Conservation (phyloP, 1,140 invertebrate species). For the Eriosoma lanigerum region DNA sequence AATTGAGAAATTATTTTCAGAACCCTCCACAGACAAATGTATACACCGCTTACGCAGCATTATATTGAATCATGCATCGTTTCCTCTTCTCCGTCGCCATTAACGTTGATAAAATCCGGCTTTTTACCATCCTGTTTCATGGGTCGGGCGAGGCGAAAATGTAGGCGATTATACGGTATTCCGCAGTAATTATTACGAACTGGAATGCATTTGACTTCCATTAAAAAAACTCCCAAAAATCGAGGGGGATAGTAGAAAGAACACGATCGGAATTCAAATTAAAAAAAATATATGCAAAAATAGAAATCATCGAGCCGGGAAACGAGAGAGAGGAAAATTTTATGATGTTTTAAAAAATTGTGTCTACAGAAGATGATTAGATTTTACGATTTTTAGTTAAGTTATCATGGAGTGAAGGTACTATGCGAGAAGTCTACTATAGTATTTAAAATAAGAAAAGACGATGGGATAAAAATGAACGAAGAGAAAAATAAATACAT, state of each 20-base stretch:
- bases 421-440: too few species aligned
- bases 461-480: too few species aligned
- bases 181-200: slow-evolving; percentile 20
- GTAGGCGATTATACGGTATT: not conserved
- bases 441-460: too few species aligned
- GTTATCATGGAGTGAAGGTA: too few species aligned
- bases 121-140: not conserved
- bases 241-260: not conserved
- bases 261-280: slow-evolving; percentile 38
- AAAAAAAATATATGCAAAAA: slow-evolving; percentile 37
- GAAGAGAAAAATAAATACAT: too few species aligned
- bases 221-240: slow-evolving; percentile 21
- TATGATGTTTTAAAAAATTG: too few species aligned
- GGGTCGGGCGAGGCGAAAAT: not conserved
- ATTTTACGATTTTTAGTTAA: not conserved
- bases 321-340: not conserved
- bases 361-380: not conserved
- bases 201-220: slow-evolving; percentile 30
- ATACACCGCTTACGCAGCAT: too few species aligned
- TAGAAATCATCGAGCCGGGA: not conserved
- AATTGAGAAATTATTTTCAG: slow-evolving; percentile 19
- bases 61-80: too few species aligned
- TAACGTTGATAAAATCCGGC: not conserved
- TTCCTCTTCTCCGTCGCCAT: not conserved
- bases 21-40: not conserved